Percentiles rank a stretch among this genome's conserved stretches.
Evolutionary conservation across 2,113 vertebrate species (phyloP).

Genomic region (Mellivora capensis): DNA sequence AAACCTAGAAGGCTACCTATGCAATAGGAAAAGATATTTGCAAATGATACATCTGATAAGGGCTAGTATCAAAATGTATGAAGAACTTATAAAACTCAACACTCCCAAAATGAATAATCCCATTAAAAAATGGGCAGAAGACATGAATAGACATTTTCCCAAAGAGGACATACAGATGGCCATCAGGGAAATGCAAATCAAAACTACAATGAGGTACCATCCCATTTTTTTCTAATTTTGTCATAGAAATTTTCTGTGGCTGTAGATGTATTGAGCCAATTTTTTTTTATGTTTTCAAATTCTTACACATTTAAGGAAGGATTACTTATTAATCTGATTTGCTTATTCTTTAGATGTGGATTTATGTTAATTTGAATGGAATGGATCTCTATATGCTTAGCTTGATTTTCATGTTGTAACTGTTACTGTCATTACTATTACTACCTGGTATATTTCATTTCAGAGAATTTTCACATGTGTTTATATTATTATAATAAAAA

Average conservation of each 20-base stretch:
- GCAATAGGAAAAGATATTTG: background rate
- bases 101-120: background rate
- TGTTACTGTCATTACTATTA: background rate
- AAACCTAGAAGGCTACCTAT: background rate
- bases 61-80: background rate
- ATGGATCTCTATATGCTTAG: background rate
- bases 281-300: background rate
- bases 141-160: too few relatives aligned
- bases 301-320: background rate
- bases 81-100: background rate
- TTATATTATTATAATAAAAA: background rate
- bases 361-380: background rate
- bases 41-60: background rate
- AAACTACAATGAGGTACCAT: background rate
- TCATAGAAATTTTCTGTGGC: background rate
- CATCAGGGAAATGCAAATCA: background rate
- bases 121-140: background rate
- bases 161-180: too few relatives aligned
- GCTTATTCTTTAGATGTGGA: background rate
- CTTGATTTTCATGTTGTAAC: background rate
- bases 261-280: background rate
- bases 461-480: background rate
- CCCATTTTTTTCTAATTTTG: slow-evolving; percentile 12
- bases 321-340: background rate
- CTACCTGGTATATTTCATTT: background rate